A percentile compares a stretch with the other conserved stretches of the same genome.
Evolutionary conservation across 2,888 invertebrate genomes (phyloP).

Genomic region (Meganola albula): DNA sequence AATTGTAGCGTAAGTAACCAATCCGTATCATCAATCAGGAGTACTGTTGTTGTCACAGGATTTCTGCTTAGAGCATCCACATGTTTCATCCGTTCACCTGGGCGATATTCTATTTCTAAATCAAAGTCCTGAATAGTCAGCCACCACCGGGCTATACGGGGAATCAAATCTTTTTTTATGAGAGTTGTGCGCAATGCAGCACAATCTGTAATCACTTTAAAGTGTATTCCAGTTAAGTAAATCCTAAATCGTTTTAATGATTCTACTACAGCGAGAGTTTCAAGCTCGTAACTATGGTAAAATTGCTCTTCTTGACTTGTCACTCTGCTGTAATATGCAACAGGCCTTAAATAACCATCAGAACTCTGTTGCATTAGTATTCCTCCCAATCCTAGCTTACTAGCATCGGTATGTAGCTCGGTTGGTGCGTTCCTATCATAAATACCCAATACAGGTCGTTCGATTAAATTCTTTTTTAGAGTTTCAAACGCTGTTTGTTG

Average conservation of each 20-base stretch:
- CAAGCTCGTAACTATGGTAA: constrained; percentile 4
- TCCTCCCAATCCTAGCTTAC: constrained; percentile 3
- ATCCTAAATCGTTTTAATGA: constrained; percentile 4
- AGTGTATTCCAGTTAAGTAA: neutral
- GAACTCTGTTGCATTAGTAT: constrained; percentile 4
- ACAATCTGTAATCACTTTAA: constrained; percentile 4
- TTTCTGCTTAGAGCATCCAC: constrained; percentile 4
- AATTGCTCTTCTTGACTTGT: constrained; percentile 2
- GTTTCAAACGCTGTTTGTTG: constrained; percentile 1
- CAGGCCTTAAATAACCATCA: neutral
- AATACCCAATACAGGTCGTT: constrained; percentile 1
- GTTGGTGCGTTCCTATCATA: constrained; percentile 1
- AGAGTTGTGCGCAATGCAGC: constrained; percentile 3
- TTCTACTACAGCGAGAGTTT: constrained; percentile 4
- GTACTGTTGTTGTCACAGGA: neutral
- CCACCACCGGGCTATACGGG: constrained; percentile 5
- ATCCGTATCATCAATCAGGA: neutral
- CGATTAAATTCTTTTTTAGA: neutral
- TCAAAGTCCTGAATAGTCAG: constrained; percentile 4
- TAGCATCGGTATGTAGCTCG: constrained; percentile 3
- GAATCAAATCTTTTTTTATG: too few relatives aligned
- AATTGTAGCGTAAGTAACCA: constrained; percentile 3
- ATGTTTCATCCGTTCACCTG: constrained; percentile 1
- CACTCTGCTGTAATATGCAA: constrained; percentile 4
- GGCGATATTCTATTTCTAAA: constrained; percentile 3